Evolutionary conservation across 2,888 invertebrate genomes (phyloP).

Genomic region (Uropetala carovei): DNA sequence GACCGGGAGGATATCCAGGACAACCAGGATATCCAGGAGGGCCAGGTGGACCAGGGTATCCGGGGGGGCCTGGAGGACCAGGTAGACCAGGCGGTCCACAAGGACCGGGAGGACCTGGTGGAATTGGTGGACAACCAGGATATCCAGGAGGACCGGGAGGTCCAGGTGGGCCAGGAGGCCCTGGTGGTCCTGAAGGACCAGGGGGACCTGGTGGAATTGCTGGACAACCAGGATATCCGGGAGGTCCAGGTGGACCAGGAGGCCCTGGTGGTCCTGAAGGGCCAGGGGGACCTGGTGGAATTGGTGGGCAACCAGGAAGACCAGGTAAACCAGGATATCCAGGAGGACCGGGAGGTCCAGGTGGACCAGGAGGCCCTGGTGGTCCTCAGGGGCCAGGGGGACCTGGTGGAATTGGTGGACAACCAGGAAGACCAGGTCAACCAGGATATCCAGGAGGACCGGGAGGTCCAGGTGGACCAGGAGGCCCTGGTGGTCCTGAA

Average conservation of each 20-base stretch:
- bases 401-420: slow-evolving; percentile 64
- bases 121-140: slow-evolving; percentile 47
- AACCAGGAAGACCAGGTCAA: slow-evolving; percentile 63
- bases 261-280: slow-evolving; percentile 69
- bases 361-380: slow-evolving; percentile 66
- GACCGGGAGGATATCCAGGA: slow-evolving; percentile 71
- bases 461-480: slow-evolving; percentile 66
- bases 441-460: slow-evolving; percentile 68
- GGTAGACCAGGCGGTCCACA: slow-evolving; percentile 67
- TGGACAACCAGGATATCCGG: slow-evolving; percentile 69
- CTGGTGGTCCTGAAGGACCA: background rate
- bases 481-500: too few relatives aligned
- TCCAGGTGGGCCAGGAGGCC: slow-evolving; percentile 71
- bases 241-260: slow-evolving; percentile 59
- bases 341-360: slow-evolving; percentile 66
- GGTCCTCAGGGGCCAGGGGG: slow-evolving; percentile 71
- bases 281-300: slow-evolving; percentile 69
- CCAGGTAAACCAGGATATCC: slow-evolving; percentile 69
- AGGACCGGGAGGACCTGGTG: slow-evolving; percentile 71
- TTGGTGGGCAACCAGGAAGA: slow-evolving; percentile 71
- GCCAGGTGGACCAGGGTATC: slow-evolving; percentile 68
- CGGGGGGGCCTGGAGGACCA: slow-evolving; percentile 67
- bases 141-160: slow-evolving; percentile 70
- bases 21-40: slow-evolving; percentile 70
- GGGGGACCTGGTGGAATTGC: slow-evolving; percentile 71